Evolutionary conservation across 2,888 invertebrate species (phyloP).

Genomic region (Parelbella ahira): DNA sequence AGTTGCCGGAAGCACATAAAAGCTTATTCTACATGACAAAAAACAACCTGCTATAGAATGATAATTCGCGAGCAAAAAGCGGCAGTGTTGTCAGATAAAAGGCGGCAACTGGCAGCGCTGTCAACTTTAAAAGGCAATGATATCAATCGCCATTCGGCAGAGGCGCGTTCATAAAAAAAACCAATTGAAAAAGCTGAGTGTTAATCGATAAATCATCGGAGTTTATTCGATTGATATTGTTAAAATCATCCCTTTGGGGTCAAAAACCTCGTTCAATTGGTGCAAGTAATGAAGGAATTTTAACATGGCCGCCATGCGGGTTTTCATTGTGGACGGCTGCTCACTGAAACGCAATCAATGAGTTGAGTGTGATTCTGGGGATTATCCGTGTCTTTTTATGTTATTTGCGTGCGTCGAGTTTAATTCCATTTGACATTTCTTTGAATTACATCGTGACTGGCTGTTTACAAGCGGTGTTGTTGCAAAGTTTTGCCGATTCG

Average conservation of each 20-base stretch:
- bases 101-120: constrained; percentile 23
- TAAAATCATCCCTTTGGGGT: constrained; percentile 58
- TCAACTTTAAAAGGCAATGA: constrained; percentile 27
- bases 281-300: constrained; percentile 56
- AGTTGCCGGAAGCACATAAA: no score
- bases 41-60: constrained; percentile 7
- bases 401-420: constrained; percentile 1
- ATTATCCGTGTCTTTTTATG: constrained; percentile 25
- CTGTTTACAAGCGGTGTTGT: constrained; percentile 9
- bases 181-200: constrained; percentile 24
- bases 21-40: not conserved
- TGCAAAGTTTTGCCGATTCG: constrained; percentile 9
- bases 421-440: constrained; percentile 21
- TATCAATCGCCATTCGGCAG: constrained; percentile 25
- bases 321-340: constrained; percentile 38
- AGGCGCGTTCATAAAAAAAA: constrained; percentile 22
- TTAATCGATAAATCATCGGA: constrained; percentile 35
- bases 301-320: constrained; percentile 52
- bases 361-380: constrained; percentile 27
- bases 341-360: constrained; percentile 36
- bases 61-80: constrained; percentile 12
- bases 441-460: constrained; percentile 9
- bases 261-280: constrained; percentile 63
- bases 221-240: constrained; percentile 43
- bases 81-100: constrained; percentile 17